These are phyloP conservation scores for Numenius arquata DNA, from an alignment of 2,113 vertebrate genomes.

Conservation along the genomic window DNA sequence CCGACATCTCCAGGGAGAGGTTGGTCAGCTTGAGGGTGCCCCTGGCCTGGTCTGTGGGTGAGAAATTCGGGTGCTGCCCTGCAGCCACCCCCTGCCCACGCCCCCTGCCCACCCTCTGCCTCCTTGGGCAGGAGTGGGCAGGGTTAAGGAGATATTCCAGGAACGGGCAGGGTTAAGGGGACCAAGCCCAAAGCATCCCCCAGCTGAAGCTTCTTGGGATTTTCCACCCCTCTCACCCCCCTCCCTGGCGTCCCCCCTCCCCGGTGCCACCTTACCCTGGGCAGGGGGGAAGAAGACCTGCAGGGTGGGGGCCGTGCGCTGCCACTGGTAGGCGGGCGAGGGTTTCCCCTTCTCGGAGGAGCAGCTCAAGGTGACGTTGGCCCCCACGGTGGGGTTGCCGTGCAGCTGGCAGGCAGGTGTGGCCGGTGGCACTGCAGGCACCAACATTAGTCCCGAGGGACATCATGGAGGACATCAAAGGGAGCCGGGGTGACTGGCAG, in stretches of 20 bases:
- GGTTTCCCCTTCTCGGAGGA: constrained; percentile 86
- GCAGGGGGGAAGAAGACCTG: constrained; percentile 83
- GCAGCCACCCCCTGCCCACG: no score
- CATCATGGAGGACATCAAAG: fast-evolving
- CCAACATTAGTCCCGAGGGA: fast-evolving
- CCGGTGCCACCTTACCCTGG: constrained; percentile 73
- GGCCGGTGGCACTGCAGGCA: constrained; percentile 84
- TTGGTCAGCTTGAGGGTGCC: constrained; percentile 58
- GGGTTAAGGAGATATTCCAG: background rate
- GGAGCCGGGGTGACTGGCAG: fast-evolving
- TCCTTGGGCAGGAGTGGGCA: background rate
- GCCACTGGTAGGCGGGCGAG: constrained; percentile 83
- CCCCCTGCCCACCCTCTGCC: no score
- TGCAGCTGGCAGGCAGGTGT: constrained; percentile 79
- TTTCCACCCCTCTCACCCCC: background rate
- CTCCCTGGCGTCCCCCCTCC: no score
- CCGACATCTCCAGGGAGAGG: constrained; percentile 51
- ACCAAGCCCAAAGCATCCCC: background rate
- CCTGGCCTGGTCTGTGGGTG: background rate
- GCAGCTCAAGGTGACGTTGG: constrained; percentile 88
- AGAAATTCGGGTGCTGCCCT: background rate
- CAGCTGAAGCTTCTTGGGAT: background rate
- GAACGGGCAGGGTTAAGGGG: no score
- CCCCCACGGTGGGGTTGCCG: constrained; percentile 74
- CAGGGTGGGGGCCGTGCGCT: constrained; percentile 58